Base-by-base conservation (phyloP, 1,140 invertebrate genomes). In the Dendrolimus punctatus region DNA sequence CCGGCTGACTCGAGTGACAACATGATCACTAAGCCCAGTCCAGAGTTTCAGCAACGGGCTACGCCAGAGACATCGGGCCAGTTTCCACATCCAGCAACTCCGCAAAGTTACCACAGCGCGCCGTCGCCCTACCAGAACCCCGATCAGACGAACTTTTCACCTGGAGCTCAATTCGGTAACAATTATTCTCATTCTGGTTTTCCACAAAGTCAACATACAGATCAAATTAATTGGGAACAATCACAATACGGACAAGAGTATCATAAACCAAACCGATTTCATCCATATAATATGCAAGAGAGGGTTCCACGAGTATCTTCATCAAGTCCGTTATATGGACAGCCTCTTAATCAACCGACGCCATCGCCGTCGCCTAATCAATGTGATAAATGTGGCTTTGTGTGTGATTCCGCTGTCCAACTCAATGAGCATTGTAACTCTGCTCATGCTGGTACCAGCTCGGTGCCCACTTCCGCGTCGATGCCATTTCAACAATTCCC, bases 341-440 rank as follows among this genome's bases (percentile, higher is more conserved):
- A 85, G 51, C 84, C 84, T 6, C 66, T 87, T 57, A 89, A 73
- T 49, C 90, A 91, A 61, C 89, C 89, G 5, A 90, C 88, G 40
- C 90, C 90, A 42, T 90, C 90, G 6, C 89, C 89, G 4, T 91
- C 91, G 44, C 91, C 91, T 0, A 88, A 92, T 60, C 93, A 94
- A 64, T 95, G 94, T 75, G 94, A 95, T 57, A 95, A 95, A 67
- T 95, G 94, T 70, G 93, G 93, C 39, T 91, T 90, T 52, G 90
- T 94, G 39, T 94, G 91, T 72, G 93, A 94, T 56, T 92, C 92
- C 48, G 90, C 90, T 6, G 86, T 89, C 8, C 90, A 91, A 62
- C 76, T 95, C 8, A 90, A 90, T 47, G 94, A 95, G 58, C 94
- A 95, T 64, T 88, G 91, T 6, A 90, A 91, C 51, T 87, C 91